These are phyloP conservation scores for Escarpia spicata DNA, from an alignment of 2,888 invertebrate genomes.

Conservation along the genomic window DNA sequence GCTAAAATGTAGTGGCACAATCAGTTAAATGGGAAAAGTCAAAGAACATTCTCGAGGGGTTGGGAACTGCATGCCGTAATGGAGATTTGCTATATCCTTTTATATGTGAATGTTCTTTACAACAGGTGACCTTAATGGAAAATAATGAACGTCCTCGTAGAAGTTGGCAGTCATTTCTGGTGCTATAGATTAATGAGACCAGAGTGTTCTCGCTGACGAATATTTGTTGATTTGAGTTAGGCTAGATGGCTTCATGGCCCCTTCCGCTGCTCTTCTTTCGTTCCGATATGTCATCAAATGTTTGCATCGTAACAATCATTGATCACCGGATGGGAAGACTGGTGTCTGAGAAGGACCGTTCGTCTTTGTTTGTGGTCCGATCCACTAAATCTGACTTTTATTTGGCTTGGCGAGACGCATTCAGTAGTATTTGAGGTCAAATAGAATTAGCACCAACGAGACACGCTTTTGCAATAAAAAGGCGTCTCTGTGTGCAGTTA, in stretches of 20 bases:
- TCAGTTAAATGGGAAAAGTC: too few relatives aligned
- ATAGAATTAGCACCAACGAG: neutral
- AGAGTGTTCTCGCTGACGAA: neutral
- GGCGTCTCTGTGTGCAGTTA: neutral
- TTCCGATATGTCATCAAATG: neutral
- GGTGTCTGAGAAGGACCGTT: neutral
- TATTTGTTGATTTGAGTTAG: neutral
- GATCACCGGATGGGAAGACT: neutral
- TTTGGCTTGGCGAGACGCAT: neutral
- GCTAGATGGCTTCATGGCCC: neutral
- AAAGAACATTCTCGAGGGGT: too few relatives aligned
- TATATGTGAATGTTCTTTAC: too few relatives aligned
- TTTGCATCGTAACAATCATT: constrained; percentile 6
- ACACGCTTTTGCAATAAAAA: constrained; percentile 16
- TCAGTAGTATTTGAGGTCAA: neutral
- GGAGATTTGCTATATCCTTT: too few relatives aligned
- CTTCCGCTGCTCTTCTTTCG: neutral
- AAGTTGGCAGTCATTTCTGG: too few relatives aligned
- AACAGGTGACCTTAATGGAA: too few relatives aligned
- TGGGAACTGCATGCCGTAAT: too few relatives aligned
- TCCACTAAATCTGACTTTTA: neutral
- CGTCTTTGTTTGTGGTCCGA: neutral
- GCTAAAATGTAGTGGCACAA: too few relatives aligned
- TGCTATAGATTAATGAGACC: neutral
- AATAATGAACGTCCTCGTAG: too few relatives aligned